Conservation (phyloP, 2,797 vertebrate genomes). For the Macropus fuliginosus region DNA sequence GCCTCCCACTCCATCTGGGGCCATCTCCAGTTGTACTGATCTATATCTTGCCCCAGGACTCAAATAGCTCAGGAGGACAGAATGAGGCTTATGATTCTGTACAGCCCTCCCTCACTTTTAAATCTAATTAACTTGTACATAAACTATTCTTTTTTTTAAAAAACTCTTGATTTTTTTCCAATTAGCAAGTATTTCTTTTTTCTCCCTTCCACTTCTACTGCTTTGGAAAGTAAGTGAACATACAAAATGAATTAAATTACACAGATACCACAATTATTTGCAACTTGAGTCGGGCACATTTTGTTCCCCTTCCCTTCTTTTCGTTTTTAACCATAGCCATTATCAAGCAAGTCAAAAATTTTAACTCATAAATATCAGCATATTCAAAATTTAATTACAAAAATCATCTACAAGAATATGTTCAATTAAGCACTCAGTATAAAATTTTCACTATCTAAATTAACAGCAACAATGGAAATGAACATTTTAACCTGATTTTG, state of each 20-base stretch:
- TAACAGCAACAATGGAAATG: constrained; percentile 33
- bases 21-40: no score
- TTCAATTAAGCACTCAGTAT: constrained; percentile 13
- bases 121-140: no score
- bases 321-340: background rate
- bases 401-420: constrained; percentile 18
- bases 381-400: constrained; percentile 40
- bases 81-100: no score
- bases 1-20: no score
- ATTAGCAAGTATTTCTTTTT: constrained; percentile 15
- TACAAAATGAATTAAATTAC: background rate
- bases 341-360: constrained; percentile 48
- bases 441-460: constrained; percentile 46
- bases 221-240: constrained; percentile 45
- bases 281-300: background rate
- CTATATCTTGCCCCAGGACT: no score
- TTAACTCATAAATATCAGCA: background rate
- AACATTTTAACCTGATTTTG: constrained; percentile 47
- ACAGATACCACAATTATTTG: background rate
- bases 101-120: no score
- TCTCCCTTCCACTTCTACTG: constrained; percentile 40
- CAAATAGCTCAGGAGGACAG: no score
- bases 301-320: background rate
- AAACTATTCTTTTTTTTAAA: background rate
- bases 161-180: background rate